Evolutionary conservation across 2,888 invertebrate species (phyloP), one percentile per base, ranked within the genome.

Genomic region (Junonia oenone): DNA sequence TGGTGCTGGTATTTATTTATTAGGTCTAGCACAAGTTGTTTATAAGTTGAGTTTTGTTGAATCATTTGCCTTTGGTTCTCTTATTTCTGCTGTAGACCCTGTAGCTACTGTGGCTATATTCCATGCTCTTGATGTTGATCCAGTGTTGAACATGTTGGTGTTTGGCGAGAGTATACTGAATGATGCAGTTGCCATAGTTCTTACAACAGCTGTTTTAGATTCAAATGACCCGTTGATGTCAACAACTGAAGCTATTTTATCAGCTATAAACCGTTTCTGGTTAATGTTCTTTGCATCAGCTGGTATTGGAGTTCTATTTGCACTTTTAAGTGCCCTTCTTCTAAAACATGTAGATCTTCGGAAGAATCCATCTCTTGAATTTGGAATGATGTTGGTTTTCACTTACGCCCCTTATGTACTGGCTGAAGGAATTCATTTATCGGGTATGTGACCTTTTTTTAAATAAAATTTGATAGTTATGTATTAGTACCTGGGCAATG

Each of bases 61-160:
- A 84, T 98, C 99, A 54, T 99, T 99, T 91, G 99, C 99, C 0
- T 99, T 99, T 90, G 99, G 99, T 6, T 98, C 99, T 0, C 87
- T 98, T 59, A 99, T 99, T 78, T 99, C 99, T 1, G 99, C 99
- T 22, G 99, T 99, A 3, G 99, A 99, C 90, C 99, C 99, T 0
- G 99, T 99, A 0, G 99, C 99, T 3, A 99, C 99, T 0, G 95
- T 99, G 26, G 99, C 99, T 8, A 99, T 99, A 66, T 99, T 99
- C 76, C 98, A 99, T 86, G 99, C 99, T 1, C 88, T 99, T 22
- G 97, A 99, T 81, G 97, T 99, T 0, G 99, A 99, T 81, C 98
- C 98, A 0, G 95, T 99, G 4, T 91, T 99, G 0, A 99, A 99
- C 90, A 99, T 99, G 99, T 94, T 99, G 86, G 99, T 99, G 1